Base-by-base conservation (phyloP, 2,113 vertebrate species). In the Poicephalus gulielmi region DNA sequence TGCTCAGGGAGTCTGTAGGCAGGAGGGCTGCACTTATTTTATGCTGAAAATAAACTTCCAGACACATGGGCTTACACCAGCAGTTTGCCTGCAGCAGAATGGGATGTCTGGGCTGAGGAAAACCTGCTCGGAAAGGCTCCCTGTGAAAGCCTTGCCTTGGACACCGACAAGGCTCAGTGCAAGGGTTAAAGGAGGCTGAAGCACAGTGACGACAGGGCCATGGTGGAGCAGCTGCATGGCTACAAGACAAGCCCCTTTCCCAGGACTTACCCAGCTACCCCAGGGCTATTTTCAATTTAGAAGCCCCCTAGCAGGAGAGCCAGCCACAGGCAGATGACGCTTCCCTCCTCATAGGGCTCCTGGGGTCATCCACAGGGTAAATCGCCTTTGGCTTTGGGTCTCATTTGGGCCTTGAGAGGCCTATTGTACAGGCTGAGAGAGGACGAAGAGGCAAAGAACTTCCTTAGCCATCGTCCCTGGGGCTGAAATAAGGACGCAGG, bases 381-480 rank as follows among this genome's bases (percentile, higher is more conserved):
- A 83, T 53, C 20, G 73, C 1, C 43, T 86, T 49, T 53, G 53
- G 43, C 30, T 81, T 83, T 12, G 1, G 8, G 27, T 20, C 20
- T 93, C 46, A n/a, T 25, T 23, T 86, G 50, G 28, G 37, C 2
- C 57, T 27, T n/a, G 25, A 87, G 27, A 89, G 11, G 24, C 75
- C 27, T 78, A 30, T 31, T 81, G 46, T 16, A 75, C 3, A 13
- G 55, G 20, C 55, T 84, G 73, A 50, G 23, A 39, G 53, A 35
- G n/a, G 39, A 80, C 17, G 24, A 82, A 31, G 49, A 46, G 15
- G 33, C 44, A 87, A 78, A 83, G 27, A 85, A 50, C 46, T 47
- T 47, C 16, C 13, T 15, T 44, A 31, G 25, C 43, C 25, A 55
- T 41, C 5, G 5, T 25, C 1, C 0, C 3, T 55, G 22, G 25